phyloP scores from a whole-genome alignment of 2,113 vertebrate genomes.

The Brachyistius frenatus region DNA sequence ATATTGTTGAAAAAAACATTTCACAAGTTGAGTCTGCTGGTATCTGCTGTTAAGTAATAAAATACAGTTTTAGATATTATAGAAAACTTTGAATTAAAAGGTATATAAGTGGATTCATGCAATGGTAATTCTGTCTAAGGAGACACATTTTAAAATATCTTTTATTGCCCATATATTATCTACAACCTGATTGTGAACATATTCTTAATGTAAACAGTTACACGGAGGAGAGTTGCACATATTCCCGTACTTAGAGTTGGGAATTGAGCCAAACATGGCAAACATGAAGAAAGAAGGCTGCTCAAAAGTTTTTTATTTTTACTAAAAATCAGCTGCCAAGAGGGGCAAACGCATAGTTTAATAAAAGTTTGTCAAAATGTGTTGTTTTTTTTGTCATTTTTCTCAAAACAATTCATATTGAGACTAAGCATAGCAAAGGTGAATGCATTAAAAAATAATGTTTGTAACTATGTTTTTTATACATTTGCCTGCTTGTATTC shows the following conservation, averaged over 20 bases:
- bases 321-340: background rate
- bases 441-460: too few species aligned
- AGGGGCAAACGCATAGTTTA: background rate
- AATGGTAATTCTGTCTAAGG: background rate
- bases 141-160: background rate
- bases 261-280: background rate
- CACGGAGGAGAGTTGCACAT: background rate
- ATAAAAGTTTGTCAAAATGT: constrained; percentile 4
- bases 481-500: background rate
- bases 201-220: background rate
- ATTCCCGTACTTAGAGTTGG: background rate
- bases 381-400: background rate
- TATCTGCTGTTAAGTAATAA: constrained; percentile 21
- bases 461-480: background rate
- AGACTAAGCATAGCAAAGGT: background rate
- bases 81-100: background rate
- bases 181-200: background rate
- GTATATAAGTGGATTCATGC: background rate
- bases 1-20: constrained; percentile 24
- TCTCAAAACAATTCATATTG: too few species aligned
- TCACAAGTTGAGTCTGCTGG: background rate
- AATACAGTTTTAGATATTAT: constrained; percentile 20
- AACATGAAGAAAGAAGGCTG: background rate
- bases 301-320: background rate
- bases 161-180: background rate